phyloP scores from a whole-genome alignment of 2,113 vertebrate species.

The Montifringilla adamsi region DNA sequence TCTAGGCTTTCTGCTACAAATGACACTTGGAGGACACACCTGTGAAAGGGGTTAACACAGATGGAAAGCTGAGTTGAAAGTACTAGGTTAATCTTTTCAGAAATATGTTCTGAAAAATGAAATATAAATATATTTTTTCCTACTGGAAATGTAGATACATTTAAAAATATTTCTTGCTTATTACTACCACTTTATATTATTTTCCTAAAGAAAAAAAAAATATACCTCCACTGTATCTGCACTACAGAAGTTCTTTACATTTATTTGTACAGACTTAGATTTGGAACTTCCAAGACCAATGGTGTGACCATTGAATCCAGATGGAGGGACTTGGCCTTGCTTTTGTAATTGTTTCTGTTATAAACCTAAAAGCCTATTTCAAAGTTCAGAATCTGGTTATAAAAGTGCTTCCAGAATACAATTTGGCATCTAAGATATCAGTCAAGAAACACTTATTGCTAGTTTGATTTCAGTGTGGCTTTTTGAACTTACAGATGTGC shows the following conservation, averaged over 20 bases:
- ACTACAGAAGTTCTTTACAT: neutral
- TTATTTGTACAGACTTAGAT: neutral
- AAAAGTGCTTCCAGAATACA: conserved; percentile 16
- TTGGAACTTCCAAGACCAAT: neutral
- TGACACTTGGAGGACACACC: neutral
- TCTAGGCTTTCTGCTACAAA: neutral
- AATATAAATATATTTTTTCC: neutral
- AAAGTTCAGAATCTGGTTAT: conserved; percentile 17
- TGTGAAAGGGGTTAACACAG: neutral
- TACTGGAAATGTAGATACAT: neutral
- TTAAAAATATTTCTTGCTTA: neutral
- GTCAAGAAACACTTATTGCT: neutral
- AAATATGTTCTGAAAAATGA: neutral
- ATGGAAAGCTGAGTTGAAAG: neutral
- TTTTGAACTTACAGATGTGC: conserved; percentile 30
- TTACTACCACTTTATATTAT: neutral
- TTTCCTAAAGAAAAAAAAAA: neutral
- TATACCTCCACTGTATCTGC: neutral
- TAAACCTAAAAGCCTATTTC: conserved; percentile 9
- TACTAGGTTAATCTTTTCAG: neutral
- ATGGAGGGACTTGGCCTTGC: conserved; percentile 1
- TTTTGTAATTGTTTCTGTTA: conserved; percentile 25
- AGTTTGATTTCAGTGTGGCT: neutral
- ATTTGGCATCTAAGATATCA: neutral
- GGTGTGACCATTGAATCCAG: conserved; percentile 9